Percentiles rank a stretch among this genome's conserved stretches.
Evolutionary conservation across 2,888 invertebrate species (phyloP).

Genomic region (Auanema freiburgensis): DNA sequence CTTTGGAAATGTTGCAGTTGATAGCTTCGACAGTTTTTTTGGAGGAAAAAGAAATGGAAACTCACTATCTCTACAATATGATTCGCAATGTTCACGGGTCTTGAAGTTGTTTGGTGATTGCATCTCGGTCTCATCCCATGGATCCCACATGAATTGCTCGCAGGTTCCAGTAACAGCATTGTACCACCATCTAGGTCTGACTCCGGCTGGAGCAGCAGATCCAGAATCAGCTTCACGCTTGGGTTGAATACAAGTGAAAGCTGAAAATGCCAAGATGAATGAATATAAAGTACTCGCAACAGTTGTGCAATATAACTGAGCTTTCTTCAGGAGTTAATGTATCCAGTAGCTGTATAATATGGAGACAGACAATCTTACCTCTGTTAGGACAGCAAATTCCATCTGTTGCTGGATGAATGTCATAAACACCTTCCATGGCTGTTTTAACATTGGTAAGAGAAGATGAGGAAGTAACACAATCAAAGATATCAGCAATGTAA

Average conservation of each 20-base stretch:
- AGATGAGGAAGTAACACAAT: slow-evolving; percentile 55
- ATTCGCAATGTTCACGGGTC: slow-evolving; percentile 62
- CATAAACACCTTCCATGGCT: slow-evolving; percentile 63
- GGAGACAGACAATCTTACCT: no score
- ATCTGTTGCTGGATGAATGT: slow-evolving; percentile 57
- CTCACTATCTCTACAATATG: slow-evolving; percentile 63
- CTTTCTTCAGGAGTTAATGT: no score
- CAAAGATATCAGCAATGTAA: slow-evolving; percentile 61
- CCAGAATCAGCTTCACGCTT: slow-evolving; percentile 62
- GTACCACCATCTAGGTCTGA: slow-evolving; percentile 61
- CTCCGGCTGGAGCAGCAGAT: slow-evolving; percentile 61
- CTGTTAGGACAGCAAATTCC: slow-evolving; percentile 63
- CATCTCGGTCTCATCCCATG: slow-evolving; percentile 63
- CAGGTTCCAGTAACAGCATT: slow-evolving; percentile 62
- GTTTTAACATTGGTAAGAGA: slow-evolving; percentile 61
- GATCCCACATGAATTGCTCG: slow-evolving; percentile 64
- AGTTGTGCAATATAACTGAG: no score
- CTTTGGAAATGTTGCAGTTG: slow-evolving; percentile 9
- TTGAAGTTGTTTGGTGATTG: slow-evolving; percentile 64
- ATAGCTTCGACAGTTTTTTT: neutral
- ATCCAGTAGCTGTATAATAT: no score
- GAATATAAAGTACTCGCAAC: no score
- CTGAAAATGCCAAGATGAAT: slow-evolving; percentile 36
- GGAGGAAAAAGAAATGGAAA: slow-evolving; percentile 10
- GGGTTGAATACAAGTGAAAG: slow-evolving; percentile 63